Percentiles rank a stretch among this genome's conserved stretches.
Conservation (phyloP, 1,140 invertebrate genomes). For the Drosophila parvula region DNA sequence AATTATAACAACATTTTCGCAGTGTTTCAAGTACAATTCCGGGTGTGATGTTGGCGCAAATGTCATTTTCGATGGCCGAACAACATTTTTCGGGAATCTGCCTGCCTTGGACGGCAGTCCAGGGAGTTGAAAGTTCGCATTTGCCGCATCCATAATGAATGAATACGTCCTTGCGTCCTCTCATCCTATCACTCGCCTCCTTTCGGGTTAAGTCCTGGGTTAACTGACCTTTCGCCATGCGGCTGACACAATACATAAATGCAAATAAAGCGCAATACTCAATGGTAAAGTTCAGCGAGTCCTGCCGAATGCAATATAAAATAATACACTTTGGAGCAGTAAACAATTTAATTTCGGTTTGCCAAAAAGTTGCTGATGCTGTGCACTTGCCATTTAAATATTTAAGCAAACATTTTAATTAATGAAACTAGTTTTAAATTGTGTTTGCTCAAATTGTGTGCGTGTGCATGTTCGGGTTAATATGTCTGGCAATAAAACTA, state of each 20-base stretch:
- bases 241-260: slow-evolving; percentile 31
- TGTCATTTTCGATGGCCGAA: slow-evolving; percentile 64
- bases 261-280: slow-evolving; percentile 32
- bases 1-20: neutral
- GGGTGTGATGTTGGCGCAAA: slow-evolving; percentile 68
- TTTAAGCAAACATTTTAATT: slow-evolving; percentile 59
- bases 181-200: slow-evolving; percentile 6
- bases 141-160: slow-evolving; percentile 72
- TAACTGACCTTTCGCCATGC: slow-evolving; percentile 70
- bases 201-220: slow-evolving; percentile 57
- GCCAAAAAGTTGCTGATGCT: slow-evolving; percentile 34
- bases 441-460: slow-evolving; percentile 23
- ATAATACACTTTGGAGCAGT: slow-evolving; percentile 12
- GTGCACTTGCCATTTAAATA: slow-evolving; percentile 46
- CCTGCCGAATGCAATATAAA: slow-evolving; percentile 22
- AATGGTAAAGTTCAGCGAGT: slow-evolving; percentile 20
- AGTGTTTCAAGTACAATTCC: slow-evolving; percentile 21
- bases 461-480: neutral
- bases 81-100: slow-evolving; percentile 42
- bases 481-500: slow-evolving; percentile 14
- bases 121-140: slow-evolving; percentile 61
- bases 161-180: slow-evolving; percentile 32
- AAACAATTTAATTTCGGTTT: slow-evolving; percentile 32
- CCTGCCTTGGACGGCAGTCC: slow-evolving; percentile 19
- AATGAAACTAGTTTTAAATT: slow-evolving; percentile 36